These are phyloP conservation scores for Eilema griseolum DNA, from an alignment of 2,888 invertebrate species.

Conservation along the genomic window DNA sequence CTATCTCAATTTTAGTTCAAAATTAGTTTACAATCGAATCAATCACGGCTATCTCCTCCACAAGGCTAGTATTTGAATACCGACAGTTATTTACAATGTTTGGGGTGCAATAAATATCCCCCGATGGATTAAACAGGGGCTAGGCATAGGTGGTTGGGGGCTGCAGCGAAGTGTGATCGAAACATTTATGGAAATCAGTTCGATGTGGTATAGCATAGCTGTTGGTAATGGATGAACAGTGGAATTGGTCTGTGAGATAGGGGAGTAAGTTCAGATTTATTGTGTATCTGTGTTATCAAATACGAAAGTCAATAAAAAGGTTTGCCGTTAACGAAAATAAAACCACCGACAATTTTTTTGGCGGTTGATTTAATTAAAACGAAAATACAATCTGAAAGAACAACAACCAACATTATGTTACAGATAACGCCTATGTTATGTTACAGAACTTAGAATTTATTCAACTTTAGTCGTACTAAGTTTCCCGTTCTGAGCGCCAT, in stretches of 20 bases:
- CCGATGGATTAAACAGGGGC: constrained; percentile 51
- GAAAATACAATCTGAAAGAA: not conserved
- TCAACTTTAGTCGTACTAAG: not conserved
- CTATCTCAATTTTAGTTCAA: constrained; percentile 28
- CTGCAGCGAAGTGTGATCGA: constrained; percentile 33
- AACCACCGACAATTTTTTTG: not conserved
- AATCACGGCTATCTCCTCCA: constrained; percentile 30
- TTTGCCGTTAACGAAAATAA: not conserved
- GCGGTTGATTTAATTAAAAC: not conserved
- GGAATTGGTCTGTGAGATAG: not conserved
- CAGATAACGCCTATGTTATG: not conserved
- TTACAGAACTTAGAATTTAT: not conserved
- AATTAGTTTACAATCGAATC: constrained; percentile 44
- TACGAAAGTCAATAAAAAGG: too few relatives aligned
- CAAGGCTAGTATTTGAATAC: constrained; percentile 25
- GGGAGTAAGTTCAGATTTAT: too few relatives aligned
- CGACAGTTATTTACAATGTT: constrained; percentile 30
- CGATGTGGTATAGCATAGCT: constrained; percentile 22
- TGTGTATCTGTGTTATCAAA: not conserved
- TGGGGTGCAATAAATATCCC: constrained; percentile 61
- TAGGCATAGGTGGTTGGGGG: constrained; percentile 56
- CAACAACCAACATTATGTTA: not conserved
- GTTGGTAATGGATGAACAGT: not conserved
- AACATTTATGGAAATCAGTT: constrained; percentile 63
- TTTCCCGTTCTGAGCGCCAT: not conserved